Evolutionary conservation across 2,888 invertebrate species (phyloP), one percentile per base, ranked within the genome.

Genomic region (Agrotis exclamationis): DNA sequence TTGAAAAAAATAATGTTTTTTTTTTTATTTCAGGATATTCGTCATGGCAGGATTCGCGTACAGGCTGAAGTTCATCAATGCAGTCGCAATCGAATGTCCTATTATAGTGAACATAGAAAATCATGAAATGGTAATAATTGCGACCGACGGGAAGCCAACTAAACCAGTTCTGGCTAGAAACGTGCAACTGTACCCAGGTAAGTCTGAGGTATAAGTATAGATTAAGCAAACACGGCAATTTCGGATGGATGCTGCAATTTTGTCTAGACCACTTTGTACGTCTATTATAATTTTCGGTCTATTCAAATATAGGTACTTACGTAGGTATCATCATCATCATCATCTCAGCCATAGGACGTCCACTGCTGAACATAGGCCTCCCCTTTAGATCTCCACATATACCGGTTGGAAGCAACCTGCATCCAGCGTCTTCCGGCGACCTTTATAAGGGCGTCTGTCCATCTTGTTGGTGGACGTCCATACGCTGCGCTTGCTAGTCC

Each of bases 31-130:
- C 93, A 96, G 96, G 79, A 80, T 94, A 51, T 94, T 95, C 64
- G 93, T 97, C 11, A 88, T 93, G 82, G 89, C 91, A 64, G 95
- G 96, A n/a, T 92, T 90, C 53, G 93, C 95, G 47, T 97, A 97
- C 81, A 92, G 97, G 66, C 92, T 97, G 75, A 94, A 97, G 53
- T 82, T 97, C 64, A 95, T 97, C 67, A 97, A 97, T 74, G 96
- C 96, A 3, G 93, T 96, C 33, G 96, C 96, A 18, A 88, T 96
- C 4, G 94, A 95, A 69, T 97, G 97, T 80, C 96, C 96, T 0
- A 85, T 96, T 14, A 85, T 89, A 48, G 77, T 97, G 18, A 93
- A 92, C 11, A 90, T 97, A 54, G 94, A 97, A 65, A 87, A 90
- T 7, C 97, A 97, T 84, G 92, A 91, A n/a, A 85, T 97, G 88